These are phyloP conservation scores for Tenthredo notha DNA, from an alignment of 2,888 invertebrate species.

Conservation along the genomic window DNA sequence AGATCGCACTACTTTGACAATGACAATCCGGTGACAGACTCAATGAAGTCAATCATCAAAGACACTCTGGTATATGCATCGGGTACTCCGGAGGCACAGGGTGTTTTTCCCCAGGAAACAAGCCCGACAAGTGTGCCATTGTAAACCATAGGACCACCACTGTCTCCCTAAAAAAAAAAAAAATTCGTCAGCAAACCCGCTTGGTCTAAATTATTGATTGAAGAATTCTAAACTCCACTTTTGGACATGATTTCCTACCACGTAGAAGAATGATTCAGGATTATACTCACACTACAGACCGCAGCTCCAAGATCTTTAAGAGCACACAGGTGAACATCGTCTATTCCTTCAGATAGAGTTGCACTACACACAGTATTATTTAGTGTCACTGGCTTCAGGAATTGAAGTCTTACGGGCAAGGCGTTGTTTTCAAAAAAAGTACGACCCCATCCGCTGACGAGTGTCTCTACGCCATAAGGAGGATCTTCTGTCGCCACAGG, in stretches of 20 bases:
- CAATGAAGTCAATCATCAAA: constrained; percentile 56
- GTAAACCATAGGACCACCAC: constrained; percentile 61
- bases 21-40: not conserved
- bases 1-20: not conserved
- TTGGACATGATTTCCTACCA: not conserved
- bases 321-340: constrained; percentile 60
- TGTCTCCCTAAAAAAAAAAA: constrained; percentile 61
- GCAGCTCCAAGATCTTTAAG: constrained; percentile 56
- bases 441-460: constrained; percentile 60
- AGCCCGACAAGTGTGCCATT: constrained; percentile 58
- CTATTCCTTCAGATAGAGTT: constrained; percentile 18
- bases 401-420: constrained; percentile 55
- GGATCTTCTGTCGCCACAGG: constrained; percentile 47
- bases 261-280: constrained; percentile 28
- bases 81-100: constrained; percentile 56
- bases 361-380: constrained; percentile 56
- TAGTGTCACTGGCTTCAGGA: constrained; percentile 55
- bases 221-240: not conserved
- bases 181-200: not conserved
- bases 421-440: constrained; percentile 24
- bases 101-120: constrained; percentile 57
- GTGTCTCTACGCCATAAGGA: not conserved
- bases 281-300: constrained; percentile 59
- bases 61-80: constrained; percentile 60
- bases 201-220: not conserved